Conservation (phyloP, 2,797 vertebrate species). For the Carapus acus region DNA sequence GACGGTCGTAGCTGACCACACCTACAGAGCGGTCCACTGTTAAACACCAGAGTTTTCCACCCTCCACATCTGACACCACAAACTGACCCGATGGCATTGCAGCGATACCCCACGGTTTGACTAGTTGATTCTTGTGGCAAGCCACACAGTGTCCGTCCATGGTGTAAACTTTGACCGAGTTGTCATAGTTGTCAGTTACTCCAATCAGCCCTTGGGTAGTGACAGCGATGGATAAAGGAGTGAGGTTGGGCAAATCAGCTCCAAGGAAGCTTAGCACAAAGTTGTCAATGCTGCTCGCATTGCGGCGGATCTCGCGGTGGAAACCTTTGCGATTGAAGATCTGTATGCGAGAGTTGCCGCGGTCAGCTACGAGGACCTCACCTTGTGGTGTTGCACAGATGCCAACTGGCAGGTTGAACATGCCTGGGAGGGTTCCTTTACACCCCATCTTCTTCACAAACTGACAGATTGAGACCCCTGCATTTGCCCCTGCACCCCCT, state of each 20-base stretch:
- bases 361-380: slow-evolving; percentile 92
- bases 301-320: slow-evolving; percentile 90
- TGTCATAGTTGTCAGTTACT: slow-evolving; percentile 93
- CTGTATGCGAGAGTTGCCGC: slow-evolving; percentile 92
- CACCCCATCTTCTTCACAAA: slow-evolving; percentile 96
- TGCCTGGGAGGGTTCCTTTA: slow-evolving; percentile 88
- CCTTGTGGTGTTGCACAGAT: slow-evolving; percentile 85
- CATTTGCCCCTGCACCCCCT: slow-evolving; percentile 46
- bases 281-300: slow-evolving; percentile 91
- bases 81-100: slow-evolving; percentile 92
- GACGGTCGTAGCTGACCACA: slow-evolving; percentile 88
- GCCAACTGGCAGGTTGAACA: slow-evolving; percentile 93
- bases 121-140: slow-evolving; percentile 91
- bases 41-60: slow-evolving; percentile 94
- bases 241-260: slow-evolving; percentile 89
- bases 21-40: slow-evolving; percentile 87
- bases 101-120: slow-evolving; percentile 95
- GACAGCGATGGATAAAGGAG: slow-evolving; percentile 91
- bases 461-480: slow-evolving; percentile 79
- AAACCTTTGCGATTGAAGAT: slow-evolving; percentile 97
- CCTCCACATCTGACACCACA: slow-evolving; percentile 94
- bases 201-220: slow-evolving; percentile 91
- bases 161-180: slow-evolving; percentile 95
- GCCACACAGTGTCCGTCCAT: slow-evolving; percentile 91
- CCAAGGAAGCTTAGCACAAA: slow-evolving; percentile 95